Conservation (phyloP, 2,797 vertebrate species). For the Monodelphis domestica region DNA sequence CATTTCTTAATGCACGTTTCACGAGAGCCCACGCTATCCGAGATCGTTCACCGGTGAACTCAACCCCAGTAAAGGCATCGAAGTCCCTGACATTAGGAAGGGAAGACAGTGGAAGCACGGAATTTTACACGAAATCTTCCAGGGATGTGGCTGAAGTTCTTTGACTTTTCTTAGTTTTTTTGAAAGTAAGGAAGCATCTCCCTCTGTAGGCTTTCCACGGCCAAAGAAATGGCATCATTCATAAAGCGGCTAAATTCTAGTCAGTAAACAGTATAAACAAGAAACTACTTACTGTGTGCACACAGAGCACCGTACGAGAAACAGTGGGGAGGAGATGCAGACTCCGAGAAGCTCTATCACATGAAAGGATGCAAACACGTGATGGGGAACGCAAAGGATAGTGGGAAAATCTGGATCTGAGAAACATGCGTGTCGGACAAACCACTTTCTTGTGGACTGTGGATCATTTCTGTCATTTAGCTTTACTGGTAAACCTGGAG, state of each 20-base stretch:
- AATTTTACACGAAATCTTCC: background rate
- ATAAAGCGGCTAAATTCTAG: background rate
- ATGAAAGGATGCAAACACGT: background rate
- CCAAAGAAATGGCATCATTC: accelerated
- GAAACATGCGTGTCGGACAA: background rate
- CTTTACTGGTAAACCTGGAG: background rate
- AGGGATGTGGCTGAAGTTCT: background rate
- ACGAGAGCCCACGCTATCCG: background rate
- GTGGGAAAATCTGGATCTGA: background rate
- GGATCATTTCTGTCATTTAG: background rate
- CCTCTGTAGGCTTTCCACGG: conserved; percentile 62
- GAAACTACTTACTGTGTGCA: background rate
- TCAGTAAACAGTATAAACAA: background rate
- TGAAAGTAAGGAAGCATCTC: conserved; percentile 9
- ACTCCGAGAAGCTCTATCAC: background rate
- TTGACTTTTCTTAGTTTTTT: accelerated
- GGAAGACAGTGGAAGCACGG: background rate
- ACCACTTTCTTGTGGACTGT: background rate
- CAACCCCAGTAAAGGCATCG: background rate
- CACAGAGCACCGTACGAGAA: background rate
- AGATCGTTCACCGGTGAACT: background rate
- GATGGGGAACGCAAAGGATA: background rate
- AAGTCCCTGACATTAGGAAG: no score
- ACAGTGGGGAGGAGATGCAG: background rate
- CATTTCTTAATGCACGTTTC: background rate